phyloP scores from a whole-genome alignment of 2,113 vertebrate genomes.

The Nerophis lumbriciformis region DNA sequence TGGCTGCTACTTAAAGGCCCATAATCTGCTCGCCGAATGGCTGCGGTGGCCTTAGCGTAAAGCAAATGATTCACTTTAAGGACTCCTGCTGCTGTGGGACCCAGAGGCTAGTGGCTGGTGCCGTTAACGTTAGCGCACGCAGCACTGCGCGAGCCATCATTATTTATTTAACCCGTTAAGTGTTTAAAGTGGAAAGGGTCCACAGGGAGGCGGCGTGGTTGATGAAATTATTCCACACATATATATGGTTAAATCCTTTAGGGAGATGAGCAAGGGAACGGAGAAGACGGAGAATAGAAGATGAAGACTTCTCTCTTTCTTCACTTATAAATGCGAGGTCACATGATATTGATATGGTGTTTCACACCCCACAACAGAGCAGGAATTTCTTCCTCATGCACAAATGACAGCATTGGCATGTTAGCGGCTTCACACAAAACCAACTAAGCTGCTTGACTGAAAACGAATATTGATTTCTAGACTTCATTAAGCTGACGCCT shows the following conservation, averaged over 20 bases:
- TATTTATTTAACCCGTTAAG: conserved; percentile 89
- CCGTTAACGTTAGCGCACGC: conserved; percentile 52
- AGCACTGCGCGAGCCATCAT: conserved; percentile 66
- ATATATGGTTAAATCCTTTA: conserved; percentile 42
- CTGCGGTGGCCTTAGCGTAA: conserved; percentile 71
- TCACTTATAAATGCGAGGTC: conserved; percentile 22
- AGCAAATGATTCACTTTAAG: conserved; percentile 84
- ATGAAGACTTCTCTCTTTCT: conserved; percentile 12
- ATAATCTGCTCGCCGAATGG: conserved; percentile 81
- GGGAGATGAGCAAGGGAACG: conserved; percentile 33
- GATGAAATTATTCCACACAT: conserved; percentile 65
- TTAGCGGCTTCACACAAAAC: conserved; percentile 20
- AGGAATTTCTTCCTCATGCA: conserved; percentile 8
- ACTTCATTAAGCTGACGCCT: conserved; percentile 5
- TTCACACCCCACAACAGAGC: conserved; percentile 10
- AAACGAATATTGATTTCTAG: conserved; percentile 13
- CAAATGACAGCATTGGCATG: conserved; percentile 2
- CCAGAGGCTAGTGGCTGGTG: conserved; percentile 65
- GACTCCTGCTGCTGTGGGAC: conserved; percentile 82
- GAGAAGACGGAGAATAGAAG: neutral
- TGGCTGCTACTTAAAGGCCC: conserved; percentile 83
- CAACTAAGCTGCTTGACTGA: conserved; percentile 14
- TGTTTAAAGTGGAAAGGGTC: conserved; percentile 78
- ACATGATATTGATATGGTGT: conserved; percentile 16
- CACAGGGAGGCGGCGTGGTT: conserved; percentile 64